Percentiles rank a stretch among this genome's conserved stretches.
Evolutionary conservation across 2,113 vertebrate species (phyloP).

Genomic region (Albula goreensis): DNA sequence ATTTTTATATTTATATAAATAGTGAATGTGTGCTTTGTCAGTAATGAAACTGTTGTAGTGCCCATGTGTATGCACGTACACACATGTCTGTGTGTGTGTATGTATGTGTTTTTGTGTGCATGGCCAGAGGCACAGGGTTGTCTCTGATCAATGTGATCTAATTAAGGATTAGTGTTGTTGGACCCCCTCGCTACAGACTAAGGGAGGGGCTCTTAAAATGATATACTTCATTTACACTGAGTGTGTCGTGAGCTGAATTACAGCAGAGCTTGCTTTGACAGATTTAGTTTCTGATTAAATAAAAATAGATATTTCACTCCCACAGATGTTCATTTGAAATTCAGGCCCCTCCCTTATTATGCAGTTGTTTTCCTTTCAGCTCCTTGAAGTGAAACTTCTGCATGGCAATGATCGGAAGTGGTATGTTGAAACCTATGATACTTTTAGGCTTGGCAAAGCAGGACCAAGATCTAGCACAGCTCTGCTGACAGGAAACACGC

Average conservation of each 20-base stretch:
- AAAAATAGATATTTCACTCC: neutral
- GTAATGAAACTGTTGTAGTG: neutral
- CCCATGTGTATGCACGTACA: neutral
- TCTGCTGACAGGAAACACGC: slow-evolving; percentile 5
- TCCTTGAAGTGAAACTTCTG: neutral
- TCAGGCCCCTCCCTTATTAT: neutral
- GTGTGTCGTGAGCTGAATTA: neutral
- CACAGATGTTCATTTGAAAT: neutral
- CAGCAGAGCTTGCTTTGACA: neutral
- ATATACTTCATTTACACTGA: neutral
- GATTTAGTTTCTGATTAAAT: neutral
- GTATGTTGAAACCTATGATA: neutral
- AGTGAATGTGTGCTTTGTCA: neutral
- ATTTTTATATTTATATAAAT: neutral
- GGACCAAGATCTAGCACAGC: neutral
- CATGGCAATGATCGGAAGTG: neutral
- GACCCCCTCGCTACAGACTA: neutral
- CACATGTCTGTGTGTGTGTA: neutral
- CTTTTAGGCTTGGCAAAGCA: neutral
- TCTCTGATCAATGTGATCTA: slow-evolving; percentile 14
- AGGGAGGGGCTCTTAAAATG: neutral
- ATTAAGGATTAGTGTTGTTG: slow-evolving; percentile 10
- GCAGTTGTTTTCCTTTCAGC: neutral
- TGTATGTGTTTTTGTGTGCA: neutral
- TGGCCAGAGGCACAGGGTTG: neutral